Evolutionary conservation across 2,113 vertebrate species (phyloP).

Genomic region (Morone saxatilis): DNA sequence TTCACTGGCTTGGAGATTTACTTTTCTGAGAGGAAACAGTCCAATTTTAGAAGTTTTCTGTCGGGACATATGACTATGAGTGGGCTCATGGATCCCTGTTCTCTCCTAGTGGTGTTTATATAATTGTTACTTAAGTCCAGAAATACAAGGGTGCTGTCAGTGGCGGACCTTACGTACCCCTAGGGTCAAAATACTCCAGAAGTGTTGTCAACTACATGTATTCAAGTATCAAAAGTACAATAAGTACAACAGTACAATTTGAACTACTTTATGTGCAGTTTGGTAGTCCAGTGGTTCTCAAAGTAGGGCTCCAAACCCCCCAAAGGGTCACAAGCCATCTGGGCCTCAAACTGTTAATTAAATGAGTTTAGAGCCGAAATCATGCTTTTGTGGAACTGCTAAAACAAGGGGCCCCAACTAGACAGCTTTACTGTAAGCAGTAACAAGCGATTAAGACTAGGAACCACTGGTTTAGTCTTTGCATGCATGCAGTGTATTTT

Average conservation of each 20-base stretch:
- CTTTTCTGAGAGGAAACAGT: constrained; percentile 43
- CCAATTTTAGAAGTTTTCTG: constrained; percentile 67
- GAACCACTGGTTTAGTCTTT: background rate
- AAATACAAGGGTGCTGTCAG: no score
- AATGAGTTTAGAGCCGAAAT: background rate
- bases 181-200: background rate
- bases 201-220: background rate
- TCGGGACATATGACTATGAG: constrained; percentile 41
- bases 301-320: no score
- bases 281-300: background rate
- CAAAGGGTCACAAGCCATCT: background rate
- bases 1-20: constrained; percentile 41
- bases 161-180: background rate
- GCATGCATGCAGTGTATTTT: background rate
- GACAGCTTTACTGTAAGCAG: background rate
- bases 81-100: background rate
- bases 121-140: no score
- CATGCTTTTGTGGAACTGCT: background rate
- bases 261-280: background rate
- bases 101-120: no score
- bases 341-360: background rate
- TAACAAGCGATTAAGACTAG: background rate
- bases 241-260: background rate
- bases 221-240: background rate
- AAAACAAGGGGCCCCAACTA: background rate